Conservation (phyloP, 2,113 vertebrate genomes). For the Merops nubicus region DNA sequence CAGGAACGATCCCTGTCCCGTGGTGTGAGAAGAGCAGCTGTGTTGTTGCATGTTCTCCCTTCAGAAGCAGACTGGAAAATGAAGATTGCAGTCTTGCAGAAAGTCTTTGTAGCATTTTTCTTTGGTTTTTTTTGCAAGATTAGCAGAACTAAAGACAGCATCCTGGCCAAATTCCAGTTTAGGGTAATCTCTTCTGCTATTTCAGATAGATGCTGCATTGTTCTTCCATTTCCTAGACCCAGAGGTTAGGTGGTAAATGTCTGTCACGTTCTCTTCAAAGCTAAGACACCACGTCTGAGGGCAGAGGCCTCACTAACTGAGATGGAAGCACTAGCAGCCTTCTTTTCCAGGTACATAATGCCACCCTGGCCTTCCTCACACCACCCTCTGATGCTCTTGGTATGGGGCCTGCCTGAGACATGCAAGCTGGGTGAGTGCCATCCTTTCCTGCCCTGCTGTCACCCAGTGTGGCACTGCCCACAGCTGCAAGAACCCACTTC, state of each 20-base stretch:
- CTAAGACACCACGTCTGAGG: neutral
- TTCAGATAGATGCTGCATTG: constrained; percentile 7
- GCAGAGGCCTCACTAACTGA: neutral
- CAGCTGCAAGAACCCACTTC: neutral
- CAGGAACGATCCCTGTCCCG: neutral
- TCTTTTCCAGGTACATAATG: neutral
- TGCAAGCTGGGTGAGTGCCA: accelerated
- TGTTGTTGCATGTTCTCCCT: neutral
- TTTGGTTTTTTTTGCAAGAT: neutral
- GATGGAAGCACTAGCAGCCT: neutral
- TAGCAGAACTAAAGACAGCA: neutral
- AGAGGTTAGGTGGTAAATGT: constrained; percentile 6
- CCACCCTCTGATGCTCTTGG: neutral
- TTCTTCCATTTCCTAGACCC: neutral
- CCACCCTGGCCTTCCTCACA: neutral
- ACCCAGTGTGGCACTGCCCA: neutral
- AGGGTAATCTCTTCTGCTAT: constrained; percentile 27
- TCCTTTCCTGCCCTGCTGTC: neutral
- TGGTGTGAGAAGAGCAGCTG: neutral
- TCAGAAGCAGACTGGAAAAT: neutral
- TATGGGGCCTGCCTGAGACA: neutral
- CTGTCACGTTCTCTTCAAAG: neutral
- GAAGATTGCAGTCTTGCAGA: neutral
- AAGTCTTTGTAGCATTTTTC: neutral
- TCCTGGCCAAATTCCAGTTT: neutral